Evolutionary conservation across 1,140 invertebrate species (phyloP).

Genomic region (Cylas formicarius): DNA sequence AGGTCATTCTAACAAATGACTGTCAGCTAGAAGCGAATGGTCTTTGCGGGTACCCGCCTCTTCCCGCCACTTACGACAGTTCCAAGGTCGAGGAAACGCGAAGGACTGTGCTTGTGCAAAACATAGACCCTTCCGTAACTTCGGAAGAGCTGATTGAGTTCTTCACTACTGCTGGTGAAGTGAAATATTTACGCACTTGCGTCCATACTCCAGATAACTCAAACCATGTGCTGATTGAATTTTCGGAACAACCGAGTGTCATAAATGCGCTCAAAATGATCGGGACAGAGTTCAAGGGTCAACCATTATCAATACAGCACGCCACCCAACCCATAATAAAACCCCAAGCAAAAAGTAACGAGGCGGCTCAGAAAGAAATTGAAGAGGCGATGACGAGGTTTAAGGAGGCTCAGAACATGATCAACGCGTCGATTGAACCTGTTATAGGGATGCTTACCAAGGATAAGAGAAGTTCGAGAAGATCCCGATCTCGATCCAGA

Average conservation of each 20-base stretch:
- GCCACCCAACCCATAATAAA: conserved; percentile 86
- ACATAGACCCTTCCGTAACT: conserved; percentile 59
- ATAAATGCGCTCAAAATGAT: conserved; percentile 82
- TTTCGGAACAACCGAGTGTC: conserved; percentile 84
- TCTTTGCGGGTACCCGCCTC: conserved; percentile 83
- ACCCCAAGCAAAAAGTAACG: conserved; percentile 89
- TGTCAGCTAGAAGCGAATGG: conserved; percentile 77
- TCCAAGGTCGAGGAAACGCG: conserved; percentile 94
- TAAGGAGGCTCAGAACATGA: conserved; percentile 90
- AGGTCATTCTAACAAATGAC: conserved; percentile 85
- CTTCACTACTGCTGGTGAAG: conserved; percentile 80
- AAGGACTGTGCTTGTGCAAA: conserved; percentile 75
- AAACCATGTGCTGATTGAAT: conserved; percentile 87
- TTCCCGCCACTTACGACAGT: conserved; percentile 85
- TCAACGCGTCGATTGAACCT: conserved; percentile 87
- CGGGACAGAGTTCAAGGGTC: conserved; percentile 63
- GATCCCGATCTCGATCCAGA: conserved; percentile 50
- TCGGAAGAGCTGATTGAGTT: conserved; percentile 75
- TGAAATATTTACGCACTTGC: conserved; percentile 92
- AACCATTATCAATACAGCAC: conserved; percentile 68
- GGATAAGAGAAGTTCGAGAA: conserved; percentile 61
- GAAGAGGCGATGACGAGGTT: conserved; percentile 95
- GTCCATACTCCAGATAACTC: conserved; percentile 69
- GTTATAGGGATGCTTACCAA: conserved; percentile 78
- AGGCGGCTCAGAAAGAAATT: conserved; percentile 89